These are phyloP conservation scores for Lagopus muta DNA, from an alignment of 2,113 vertebrate genomes.

Conservation along the genomic window DNA sequence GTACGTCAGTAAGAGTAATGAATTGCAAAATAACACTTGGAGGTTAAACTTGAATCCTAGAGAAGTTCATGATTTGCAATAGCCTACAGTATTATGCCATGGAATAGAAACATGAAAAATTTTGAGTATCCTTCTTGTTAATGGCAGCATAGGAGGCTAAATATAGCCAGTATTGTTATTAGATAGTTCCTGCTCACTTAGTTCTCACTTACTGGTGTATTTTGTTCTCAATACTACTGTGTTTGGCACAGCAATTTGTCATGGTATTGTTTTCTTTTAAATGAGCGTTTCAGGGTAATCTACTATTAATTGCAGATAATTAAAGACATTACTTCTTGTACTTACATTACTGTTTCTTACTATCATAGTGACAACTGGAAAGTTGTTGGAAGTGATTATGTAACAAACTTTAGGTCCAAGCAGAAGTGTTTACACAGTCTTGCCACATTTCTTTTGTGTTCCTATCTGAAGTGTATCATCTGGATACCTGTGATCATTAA, in stretches of 20 bases:
- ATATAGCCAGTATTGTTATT: background rate
- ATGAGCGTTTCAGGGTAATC: conserved; percentile 69
- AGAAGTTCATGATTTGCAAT: background rate
- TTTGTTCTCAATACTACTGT: background rate
- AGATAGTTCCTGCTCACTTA: background rate
- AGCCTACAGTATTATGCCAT: background rate
- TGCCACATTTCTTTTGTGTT: background rate
- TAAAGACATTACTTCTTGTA: background rate
- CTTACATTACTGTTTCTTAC: accelerated
- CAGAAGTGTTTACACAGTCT: background rate
- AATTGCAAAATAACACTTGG: background rate
- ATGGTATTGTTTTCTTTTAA: conserved; percentile 68
- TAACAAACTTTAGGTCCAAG: background rate
- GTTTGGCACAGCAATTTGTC: conserved; percentile 54
- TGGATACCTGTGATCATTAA: background rate
- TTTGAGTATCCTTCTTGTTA: background rate
- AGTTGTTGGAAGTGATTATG: background rate
- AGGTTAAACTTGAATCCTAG: background rate
- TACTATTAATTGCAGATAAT: conserved; percentile 61
- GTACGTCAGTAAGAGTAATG: accelerated
- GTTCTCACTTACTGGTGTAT: background rate
- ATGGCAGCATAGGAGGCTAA: background rate
- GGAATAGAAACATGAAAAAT: background rate
- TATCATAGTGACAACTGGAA: background rate
- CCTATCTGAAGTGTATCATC: background rate